Conservation (phyloP, 2,113 vertebrate species). For the Erpornis zantholeuca region DNA sequence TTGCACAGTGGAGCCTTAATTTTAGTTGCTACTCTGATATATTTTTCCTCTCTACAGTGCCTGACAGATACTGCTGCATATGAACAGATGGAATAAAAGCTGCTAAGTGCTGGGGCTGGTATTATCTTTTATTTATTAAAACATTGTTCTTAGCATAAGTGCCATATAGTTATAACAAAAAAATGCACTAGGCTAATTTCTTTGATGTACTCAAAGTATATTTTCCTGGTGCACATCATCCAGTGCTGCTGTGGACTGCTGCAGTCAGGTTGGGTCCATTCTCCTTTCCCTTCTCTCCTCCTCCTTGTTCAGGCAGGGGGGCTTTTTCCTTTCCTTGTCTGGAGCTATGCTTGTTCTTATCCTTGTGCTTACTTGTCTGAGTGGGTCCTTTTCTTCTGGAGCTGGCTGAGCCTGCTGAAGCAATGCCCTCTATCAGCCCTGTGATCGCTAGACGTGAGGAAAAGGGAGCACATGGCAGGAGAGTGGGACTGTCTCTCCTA, state of each 20-base stretch:
- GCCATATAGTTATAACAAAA: background rate
- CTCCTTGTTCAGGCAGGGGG: background rate
- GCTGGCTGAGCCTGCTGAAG: background rate
- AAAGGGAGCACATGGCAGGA: background rate
- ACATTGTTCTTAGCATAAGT: background rate
- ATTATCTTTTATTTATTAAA: background rate
- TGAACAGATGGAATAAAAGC: background rate
- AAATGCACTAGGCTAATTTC: background rate
- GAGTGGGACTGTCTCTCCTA: conserved; percentile 25
- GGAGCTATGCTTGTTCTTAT: too few relatives aligned
- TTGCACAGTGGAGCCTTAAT: background rate
- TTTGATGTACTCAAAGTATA: background rate
- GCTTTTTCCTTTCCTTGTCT: background rate
- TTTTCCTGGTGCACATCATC: background rate
- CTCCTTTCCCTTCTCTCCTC: background rate
- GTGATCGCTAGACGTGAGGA: background rate
- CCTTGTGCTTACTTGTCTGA: background rate
- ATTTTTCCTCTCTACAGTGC: background rate
- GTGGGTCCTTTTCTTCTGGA: background rate
- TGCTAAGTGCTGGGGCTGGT: background rate
- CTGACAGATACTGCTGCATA: background rate
- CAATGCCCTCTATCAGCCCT: background rate
- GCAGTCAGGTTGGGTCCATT: background rate
- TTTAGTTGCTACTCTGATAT: background rate
- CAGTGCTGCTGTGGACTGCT: background rate